Evolutionary conservation across 2,797 vertebrate genomes (phyloP).

Genomic region (Loriculus beryllinus): DNA sequence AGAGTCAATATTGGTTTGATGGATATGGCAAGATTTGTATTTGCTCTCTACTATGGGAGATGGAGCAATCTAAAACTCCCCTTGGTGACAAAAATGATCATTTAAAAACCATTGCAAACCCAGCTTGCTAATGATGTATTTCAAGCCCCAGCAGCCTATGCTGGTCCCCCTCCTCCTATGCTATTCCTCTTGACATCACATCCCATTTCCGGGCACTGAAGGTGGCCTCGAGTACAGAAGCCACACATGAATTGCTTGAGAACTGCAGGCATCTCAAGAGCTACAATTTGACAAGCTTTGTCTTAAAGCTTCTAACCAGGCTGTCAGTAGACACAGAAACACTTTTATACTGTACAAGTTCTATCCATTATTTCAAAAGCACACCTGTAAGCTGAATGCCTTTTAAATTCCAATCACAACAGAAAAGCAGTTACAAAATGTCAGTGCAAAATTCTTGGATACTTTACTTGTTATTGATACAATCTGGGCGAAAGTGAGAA

Average conservation of each 20-base stretch:
- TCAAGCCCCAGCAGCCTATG: neutral
- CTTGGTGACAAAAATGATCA: neutral
- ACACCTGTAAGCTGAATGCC: neutral
- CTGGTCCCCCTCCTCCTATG: neutral
- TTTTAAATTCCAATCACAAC: neutral
- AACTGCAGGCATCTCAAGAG: neutral
- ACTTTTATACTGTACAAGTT: neutral
- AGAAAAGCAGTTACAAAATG: neutral
- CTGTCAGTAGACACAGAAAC: neutral
- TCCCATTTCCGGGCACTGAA: neutral
- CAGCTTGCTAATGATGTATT: neutral
- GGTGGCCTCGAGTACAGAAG: neutral
- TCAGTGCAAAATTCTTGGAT: neutral
- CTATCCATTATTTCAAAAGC: neutral
- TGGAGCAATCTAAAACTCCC: neutral
- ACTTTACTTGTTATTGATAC: slow-evolving; percentile 17
- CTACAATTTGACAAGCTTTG: neutral
- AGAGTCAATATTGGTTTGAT: neutral
- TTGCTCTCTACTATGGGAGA: neutral
- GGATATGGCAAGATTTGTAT: neutral
- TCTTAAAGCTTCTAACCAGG: neutral
- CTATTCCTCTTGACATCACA: neutral
- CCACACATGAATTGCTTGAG: neutral
- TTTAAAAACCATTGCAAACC: neutral
- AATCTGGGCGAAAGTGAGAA: neutral